A percentile compares a stretch with the other conserved stretches of the same genome.
phyloP scores from a whole-genome alignment of 1,140 invertebrate genomes.

The Cotesia chilonis region DNA sequence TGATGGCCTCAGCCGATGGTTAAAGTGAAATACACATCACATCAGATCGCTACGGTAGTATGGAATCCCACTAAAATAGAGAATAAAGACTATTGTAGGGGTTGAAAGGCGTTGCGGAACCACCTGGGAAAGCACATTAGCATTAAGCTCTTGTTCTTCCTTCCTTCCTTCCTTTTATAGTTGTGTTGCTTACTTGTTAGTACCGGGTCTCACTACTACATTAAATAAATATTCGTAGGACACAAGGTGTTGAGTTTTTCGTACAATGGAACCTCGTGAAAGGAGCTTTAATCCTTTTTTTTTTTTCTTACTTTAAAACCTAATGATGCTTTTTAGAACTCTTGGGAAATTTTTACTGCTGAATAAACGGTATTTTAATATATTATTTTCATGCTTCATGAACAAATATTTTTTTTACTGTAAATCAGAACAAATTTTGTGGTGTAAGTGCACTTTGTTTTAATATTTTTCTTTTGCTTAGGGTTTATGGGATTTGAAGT shows the following conservation, averaged over 20 bases:
- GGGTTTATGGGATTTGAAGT: no score
- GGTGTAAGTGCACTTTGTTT: no score
- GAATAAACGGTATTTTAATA: no score
- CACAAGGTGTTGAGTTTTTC: background rate
- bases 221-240: constrained; percentile 14
- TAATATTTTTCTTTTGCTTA: no score
- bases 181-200: background rate
- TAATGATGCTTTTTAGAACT: no score
- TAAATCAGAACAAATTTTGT: no score
- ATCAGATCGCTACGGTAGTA: background rate
- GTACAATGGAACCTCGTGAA: background rate
- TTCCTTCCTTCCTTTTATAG: constrained; percentile 13
- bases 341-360: no score
- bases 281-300: background rate
- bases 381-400: no score
- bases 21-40: constrained; percentile 12
- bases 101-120: constrained; percentile 14
- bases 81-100: background rate
- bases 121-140: constrained; percentile 29
- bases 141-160: constrained; percentile 24
- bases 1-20: background rate
- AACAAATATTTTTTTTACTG: no score
- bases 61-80: background rate
- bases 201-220: no score
- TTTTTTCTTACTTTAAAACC: background rate